A percentile compares a stretch with the other conserved stretches of the same genome.
Conservation (phyloP, 2,888 invertebrate genomes). For the Thymelicus acteon region DNA sequence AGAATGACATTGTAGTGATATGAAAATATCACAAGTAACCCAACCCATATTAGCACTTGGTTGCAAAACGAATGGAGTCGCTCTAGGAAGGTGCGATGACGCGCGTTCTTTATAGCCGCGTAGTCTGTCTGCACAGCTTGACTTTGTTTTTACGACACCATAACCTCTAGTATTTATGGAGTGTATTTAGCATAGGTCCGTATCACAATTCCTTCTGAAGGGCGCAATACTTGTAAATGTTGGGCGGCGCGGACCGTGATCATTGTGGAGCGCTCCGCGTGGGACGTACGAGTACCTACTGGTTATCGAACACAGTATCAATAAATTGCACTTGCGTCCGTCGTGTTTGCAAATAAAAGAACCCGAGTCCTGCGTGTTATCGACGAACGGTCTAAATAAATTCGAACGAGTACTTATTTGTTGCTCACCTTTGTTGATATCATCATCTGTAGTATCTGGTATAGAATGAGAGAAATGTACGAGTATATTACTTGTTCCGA, state of each 20-base stretch:
- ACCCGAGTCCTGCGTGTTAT: slow-evolving; percentile 69
- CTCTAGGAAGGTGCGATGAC: slow-evolving; percentile 57
- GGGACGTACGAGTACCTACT: slow-evolving; percentile 70
- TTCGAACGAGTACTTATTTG: slow-evolving; percentile 75
- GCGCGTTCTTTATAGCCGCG: slow-evolving; percentile 64
- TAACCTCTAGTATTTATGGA: slow-evolving; percentile 76
- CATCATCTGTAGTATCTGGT: slow-evolving; percentile 61
- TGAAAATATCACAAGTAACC: slow-evolving; percentile 22
- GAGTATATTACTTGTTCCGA: slow-evolving; percentile 36
- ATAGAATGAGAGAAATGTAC: slow-evolving; percentile 42
- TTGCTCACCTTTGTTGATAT: slow-evolving; percentile 69
- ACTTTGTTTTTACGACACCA: slow-evolving; percentile 80
- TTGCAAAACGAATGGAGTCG: slow-evolving; percentile 42
- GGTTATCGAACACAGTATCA: slow-evolving; percentile 78
- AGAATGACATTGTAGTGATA: slow-evolving; percentile 5
- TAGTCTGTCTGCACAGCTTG: slow-evolving; percentile 75
- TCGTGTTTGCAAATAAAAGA: slow-evolving; percentile 79
- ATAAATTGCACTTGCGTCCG: slow-evolving; percentile 81
- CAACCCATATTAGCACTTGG: slow-evolving; percentile 36
- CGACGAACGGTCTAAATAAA: slow-evolving; percentile 79
- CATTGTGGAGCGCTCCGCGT: slow-evolving; percentile 65
- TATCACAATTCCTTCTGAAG: slow-evolving; percentile 71
- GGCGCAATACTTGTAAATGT: slow-evolving; percentile 65
- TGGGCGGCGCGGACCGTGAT: slow-evolving; percentile 57
- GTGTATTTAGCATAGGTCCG: slow-evolving; percentile 73